Percentiles rank a stretch among this genome's conserved stretches.
These are phyloP conservation scores for Zoroaster sp. DNA, from an alignment of 53 echinoderm and acorn worm species.

Conservation along the genomic window DNA sequence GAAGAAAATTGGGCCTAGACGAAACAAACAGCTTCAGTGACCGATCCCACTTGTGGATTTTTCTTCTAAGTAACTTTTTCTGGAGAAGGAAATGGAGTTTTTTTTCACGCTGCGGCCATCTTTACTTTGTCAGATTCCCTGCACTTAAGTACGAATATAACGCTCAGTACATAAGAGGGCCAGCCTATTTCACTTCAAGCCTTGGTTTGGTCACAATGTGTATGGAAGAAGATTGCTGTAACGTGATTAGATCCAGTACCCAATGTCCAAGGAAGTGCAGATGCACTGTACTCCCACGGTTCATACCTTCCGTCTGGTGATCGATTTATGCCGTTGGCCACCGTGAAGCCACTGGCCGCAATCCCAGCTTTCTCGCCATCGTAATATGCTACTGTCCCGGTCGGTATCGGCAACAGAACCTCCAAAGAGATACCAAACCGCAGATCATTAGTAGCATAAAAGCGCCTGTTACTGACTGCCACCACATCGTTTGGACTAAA, in stretches of 20 bases:
- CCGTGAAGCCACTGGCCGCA: slow-evolving; percentile 41
- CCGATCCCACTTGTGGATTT: no score
- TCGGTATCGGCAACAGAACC: slow-evolving; percentile 17
- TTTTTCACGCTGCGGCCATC: no score
- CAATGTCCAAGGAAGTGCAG: no score
- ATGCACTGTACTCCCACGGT: no score
- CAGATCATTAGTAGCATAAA: slow-evolving; percentile 72
- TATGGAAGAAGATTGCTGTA: neutral
- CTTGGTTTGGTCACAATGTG: neutral
- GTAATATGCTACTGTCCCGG: slow-evolving; percentile 62
- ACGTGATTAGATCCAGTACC: neutral
- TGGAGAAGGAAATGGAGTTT: no score
- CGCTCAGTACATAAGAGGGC: no score
- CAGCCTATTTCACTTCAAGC: neutral
- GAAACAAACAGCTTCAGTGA: no score
- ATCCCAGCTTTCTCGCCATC: slow-evolving; percentile 48
- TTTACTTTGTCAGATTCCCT: no score
- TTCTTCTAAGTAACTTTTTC: no score
- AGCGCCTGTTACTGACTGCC: slow-evolving; percentile 38
- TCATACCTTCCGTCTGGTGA: slow-evolving; percentile 72
- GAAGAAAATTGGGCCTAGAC: no score
- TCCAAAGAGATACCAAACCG: slow-evolving; percentile 22
- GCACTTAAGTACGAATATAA: no score
- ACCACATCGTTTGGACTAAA: slow-evolving; percentile 69
- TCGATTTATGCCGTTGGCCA: slow-evolving; percentile 69